These are phyloP conservation scores for Phymastichus coffea DNA, from an alignment of 1,140 invertebrate species.

Conservation along the genomic window DNA sequence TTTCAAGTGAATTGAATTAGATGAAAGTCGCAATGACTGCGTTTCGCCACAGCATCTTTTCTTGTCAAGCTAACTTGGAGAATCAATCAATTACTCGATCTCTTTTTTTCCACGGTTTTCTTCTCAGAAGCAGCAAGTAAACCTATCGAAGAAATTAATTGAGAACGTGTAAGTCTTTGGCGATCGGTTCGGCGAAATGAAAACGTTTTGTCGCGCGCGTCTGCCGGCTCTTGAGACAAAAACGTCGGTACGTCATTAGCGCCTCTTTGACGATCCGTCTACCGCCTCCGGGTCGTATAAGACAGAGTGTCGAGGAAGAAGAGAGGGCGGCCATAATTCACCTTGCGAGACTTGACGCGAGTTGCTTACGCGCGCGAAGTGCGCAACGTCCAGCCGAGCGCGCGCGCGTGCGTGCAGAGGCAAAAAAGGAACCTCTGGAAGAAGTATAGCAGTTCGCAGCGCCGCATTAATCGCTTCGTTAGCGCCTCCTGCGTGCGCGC, in stretches of 20 bases:
- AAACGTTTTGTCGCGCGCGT: too few species aligned
- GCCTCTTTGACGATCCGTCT: not conserved
- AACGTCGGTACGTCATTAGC: not conserved
- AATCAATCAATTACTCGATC: too few species aligned
- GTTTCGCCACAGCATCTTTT: too few species aligned
- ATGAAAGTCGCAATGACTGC: too few species aligned
- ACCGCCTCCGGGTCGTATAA: not conserved
- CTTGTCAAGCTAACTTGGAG: too few species aligned
- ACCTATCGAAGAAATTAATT: too few species aligned
- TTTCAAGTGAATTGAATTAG: too few species aligned
- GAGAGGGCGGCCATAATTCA: slow-evolving; percentile 33
- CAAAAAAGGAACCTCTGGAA: slow-evolving; percentile 40
- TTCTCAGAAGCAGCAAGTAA: too few species aligned
- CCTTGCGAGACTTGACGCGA: slow-evolving; percentile 29
- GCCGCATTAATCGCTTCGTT: slow-evolving; percentile 45
- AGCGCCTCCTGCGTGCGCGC: slow-evolving; percentile 30
- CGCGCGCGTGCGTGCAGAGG: slow-evolving; percentile 31
- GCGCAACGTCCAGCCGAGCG: not conserved
- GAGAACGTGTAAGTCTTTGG: too few species aligned
- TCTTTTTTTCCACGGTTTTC: too few species aligned
- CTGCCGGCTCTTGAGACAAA: not conserved
- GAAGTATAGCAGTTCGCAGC: slow-evolving; percentile 36
- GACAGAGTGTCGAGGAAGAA: slow-evolving; percentile 21
- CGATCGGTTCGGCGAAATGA: too few species aligned
- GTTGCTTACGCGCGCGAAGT: not conserved